Base-by-base conservation (phyloP, 92 coral and sea anemone genomes). In the Epizoanthus ramosus region DNA sequence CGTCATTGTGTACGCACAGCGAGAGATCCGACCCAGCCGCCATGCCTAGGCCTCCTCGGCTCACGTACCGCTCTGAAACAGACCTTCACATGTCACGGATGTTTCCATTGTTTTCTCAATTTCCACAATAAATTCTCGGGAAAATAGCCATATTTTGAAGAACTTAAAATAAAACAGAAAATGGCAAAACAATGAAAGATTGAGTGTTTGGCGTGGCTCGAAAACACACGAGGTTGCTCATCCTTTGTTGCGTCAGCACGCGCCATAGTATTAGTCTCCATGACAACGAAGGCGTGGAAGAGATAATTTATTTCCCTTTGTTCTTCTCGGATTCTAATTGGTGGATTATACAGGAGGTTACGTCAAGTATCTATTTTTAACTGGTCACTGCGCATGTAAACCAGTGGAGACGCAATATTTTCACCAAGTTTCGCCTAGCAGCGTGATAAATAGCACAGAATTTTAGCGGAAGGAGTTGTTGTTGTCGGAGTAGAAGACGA, bases 341-440 rank as follows among this genome's bases (percentile, higher is more conserved):
- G 97, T 84, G 69, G 53, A 58, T 64, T 83, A n/a, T 88, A 87
- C 87, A 77, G 72, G 28, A 85, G 74, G 74, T 92, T 87, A 93
- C 89, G 92, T 93, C 65, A 77, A 60, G 70, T 41, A 43, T 28
- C 71, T 77, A 77, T 77, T 77, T 77, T 77, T 77, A 77, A 77
- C 82, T 19, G n/a, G 81, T 59, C 25, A 56, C 81, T 61, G 57
- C 53, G 52, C 80, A 76, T 76, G 81, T 77, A 77, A 77, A 43
- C 70, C 3, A 5, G 17, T 17, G 6, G 41, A 52, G 45, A 37
- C 57, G 59, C 75, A 85, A 79, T 90, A 90, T 88, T 81, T 84
- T 57, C 71, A 79, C 87, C 71, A 90, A 85, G 82, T 81, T 35
- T 28, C 79, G 70, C 91, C 64, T 16, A 57, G 61, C 71, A 60